phyloP scores from a whole-genome alignment of 2,797 vertebrate genomes.

The Mormyrus hasselquistii region DNA sequence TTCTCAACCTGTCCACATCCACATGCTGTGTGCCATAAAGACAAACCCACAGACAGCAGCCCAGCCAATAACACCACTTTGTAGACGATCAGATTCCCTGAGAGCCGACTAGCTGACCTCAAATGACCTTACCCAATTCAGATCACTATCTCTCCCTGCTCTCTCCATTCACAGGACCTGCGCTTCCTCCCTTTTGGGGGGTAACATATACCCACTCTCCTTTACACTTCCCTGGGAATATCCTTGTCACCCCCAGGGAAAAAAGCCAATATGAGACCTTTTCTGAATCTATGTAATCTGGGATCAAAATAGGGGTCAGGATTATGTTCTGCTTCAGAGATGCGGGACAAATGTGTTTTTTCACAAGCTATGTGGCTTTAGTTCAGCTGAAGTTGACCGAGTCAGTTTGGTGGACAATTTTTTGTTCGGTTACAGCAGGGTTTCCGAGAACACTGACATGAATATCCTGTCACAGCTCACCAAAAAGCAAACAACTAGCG shows the following conservation, averaged over 20 bases:
- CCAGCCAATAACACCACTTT: background rate
- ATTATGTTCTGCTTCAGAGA: background rate
- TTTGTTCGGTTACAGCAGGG: background rate
- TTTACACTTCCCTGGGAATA: background rate
- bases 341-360: background rate
- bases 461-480: background rate
- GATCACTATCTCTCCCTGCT: constrained; percentile 9
- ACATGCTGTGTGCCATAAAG: background rate
- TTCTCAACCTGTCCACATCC: background rate
- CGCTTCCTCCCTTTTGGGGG: constrained; percentile 10
- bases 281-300: background rate
- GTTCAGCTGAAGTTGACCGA: background rate
- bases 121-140: constrained; percentile 4
- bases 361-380: background rate
- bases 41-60: background rate
- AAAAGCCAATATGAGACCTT: background rate
- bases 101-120: background rate
- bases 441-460: background rate
- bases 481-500: background rate
- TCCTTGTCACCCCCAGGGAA: background rate
- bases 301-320: background rate
- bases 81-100: constrained; percentile 2
- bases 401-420: background rate
- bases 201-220: background rate
- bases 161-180: background rate